Percentiles rank a stretch among this genome's conserved stretches.
phyloP scores from a whole-genome alignment of 1,140 invertebrate genomes.

The Zophobas atratus region DNA sequence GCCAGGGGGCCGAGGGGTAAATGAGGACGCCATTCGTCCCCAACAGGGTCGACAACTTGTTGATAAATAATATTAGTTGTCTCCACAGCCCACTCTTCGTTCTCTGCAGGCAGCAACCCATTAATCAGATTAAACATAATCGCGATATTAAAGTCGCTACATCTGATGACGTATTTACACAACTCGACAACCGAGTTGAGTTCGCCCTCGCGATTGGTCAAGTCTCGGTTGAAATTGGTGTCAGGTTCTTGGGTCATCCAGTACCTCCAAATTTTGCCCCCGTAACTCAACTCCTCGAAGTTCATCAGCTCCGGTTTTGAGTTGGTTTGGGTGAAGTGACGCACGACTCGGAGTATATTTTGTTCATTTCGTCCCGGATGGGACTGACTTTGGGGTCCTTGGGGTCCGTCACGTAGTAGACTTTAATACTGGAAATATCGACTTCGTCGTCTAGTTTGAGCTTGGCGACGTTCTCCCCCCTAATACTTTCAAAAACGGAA shows the following conservation, averaged over 20 bases:
- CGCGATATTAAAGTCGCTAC: slow-evolving; percentile 76
- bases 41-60: slow-evolving; percentile 77
- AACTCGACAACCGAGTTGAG: slow-evolving; percentile 72
- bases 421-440: slow-evolving; percentile 78
- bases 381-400: slow-evolving; percentile 79
- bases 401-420: slow-evolving; percentile 85
- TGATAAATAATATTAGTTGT: slow-evolving; percentile 73
- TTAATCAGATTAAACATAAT: slow-evolving; percentile 80
- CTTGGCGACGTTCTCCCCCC: slow-evolving; percentile 69
- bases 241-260: slow-evolving; percentile 80
- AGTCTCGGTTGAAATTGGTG: slow-evolving; percentile 74
- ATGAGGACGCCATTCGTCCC: slow-evolving; percentile 87
- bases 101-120: slow-evolving; percentile 75
- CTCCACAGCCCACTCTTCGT: slow-evolving; percentile 75
- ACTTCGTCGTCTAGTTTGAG: slow-evolving; percentile 71
- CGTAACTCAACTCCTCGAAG: slow-evolving; percentile 75
- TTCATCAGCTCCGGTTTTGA: slow-evolving; percentile 67
- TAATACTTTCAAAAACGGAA: slow-evolving; percentile 79
- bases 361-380: slow-evolving; percentile 77
- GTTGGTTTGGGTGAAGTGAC: slow-evolving; percentile 56
- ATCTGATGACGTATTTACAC: slow-evolving; percentile 71
- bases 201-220: slow-evolving; percentile 75
- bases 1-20: slow-evolving; percentile 86
- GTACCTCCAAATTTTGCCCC: slow-evolving; percentile 80
- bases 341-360: slow-evolving; percentile 67